Conservation (phyloP, 1,140 invertebrate species). For the Bradysia coprophila region DNA sequence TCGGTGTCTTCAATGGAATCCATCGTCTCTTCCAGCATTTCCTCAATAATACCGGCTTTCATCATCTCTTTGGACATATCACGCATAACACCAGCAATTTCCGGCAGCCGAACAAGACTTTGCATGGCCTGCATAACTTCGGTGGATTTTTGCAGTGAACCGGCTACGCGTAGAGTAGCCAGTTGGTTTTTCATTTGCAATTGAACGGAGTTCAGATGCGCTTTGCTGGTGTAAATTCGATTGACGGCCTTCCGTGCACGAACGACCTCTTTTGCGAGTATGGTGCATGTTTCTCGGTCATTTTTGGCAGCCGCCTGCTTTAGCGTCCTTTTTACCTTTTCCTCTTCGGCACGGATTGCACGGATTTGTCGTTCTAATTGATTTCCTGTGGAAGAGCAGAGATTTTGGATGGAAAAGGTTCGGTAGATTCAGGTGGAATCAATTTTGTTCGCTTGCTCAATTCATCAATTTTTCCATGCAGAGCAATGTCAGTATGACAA, state of each 20-base stretch:
- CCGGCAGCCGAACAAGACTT: conserved; percentile 68
- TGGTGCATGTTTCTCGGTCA: conserved; percentile 83
- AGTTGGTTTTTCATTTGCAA: conserved; percentile 98
- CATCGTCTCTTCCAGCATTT: conserved; percentile 98
- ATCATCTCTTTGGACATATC: conserved; percentile 99
- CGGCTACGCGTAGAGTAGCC: conserved; percentile 76
- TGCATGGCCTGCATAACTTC: conserved; percentile 97
- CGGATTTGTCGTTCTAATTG: conserved; percentile 85
- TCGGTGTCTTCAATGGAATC: conserved; percentile 76
- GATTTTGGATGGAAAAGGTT: too few relatives aligned
- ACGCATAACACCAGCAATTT: conserved; percentile 90
- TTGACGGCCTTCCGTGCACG: conserved; percentile 74
- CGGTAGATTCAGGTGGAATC: too few relatives aligned
- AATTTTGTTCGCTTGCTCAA: too few relatives aligned
- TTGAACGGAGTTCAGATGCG: conserved; percentile 93
- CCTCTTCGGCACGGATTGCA: conserved; percentile 92
- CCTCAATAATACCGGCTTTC: conserved; percentile 97
- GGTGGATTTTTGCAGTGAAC: conserved; percentile 79
- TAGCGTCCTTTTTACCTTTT: conserved; percentile 83
- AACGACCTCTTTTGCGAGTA: conserved; percentile 91
- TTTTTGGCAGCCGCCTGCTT: conserved; percentile 95
- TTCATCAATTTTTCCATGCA: too few relatives aligned
- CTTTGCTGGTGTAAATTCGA: conserved; percentile 88
- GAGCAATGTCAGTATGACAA: too few relatives aligned
- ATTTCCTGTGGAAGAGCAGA: too few relatives aligned